Percentiles rank a stretch among this genome's conserved stretches.
phyloP scores from a whole-genome alignment of 2,797 vertebrate species.

The Linurgus olivaceus region DNA sequence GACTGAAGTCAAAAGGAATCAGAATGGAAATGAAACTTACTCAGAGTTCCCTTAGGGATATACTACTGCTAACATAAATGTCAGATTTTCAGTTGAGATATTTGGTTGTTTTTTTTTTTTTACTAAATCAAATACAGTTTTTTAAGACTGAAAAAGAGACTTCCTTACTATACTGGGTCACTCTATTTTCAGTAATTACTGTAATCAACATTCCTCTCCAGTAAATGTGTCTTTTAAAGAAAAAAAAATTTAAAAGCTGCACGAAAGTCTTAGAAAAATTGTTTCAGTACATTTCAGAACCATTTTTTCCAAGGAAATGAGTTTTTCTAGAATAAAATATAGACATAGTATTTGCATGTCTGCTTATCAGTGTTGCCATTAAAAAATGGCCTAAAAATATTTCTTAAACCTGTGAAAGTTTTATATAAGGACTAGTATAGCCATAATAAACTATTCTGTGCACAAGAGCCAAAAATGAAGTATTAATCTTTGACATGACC shows the following conservation, averaged over 20 bases:
- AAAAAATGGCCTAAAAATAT: not conserved
- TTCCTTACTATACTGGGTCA: not conserved
- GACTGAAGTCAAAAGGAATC: not conserved
- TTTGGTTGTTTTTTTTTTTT: accelerated
- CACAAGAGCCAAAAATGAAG: not conserved
- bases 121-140: not conserved
- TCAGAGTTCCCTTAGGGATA: not conserved
- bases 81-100: not conserved
- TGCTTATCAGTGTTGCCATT: not conserved
- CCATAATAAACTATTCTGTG: not conserved
- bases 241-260: not conserved
- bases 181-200: not conserved
- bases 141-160: not conserved
- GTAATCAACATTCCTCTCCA: not conserved
- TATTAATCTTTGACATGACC: not conserved
- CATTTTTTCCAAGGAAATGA: not conserved
- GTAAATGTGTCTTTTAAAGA: not conserved
- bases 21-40: not conserved
- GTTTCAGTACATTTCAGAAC: not conserved
- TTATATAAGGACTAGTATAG: not conserved
- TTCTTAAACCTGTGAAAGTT: not conserved
- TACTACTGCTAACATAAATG: not conserved
- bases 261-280: not conserved
- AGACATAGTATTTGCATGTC: not conserved
- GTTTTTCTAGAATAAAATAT: not conserved